Percentiles rank a stretch among this genome's conserved stretches.
Evolutionary conservation across 1,140 invertebrate species (phyloP).

Genomic region (Archivesica marissinica): DNA sequence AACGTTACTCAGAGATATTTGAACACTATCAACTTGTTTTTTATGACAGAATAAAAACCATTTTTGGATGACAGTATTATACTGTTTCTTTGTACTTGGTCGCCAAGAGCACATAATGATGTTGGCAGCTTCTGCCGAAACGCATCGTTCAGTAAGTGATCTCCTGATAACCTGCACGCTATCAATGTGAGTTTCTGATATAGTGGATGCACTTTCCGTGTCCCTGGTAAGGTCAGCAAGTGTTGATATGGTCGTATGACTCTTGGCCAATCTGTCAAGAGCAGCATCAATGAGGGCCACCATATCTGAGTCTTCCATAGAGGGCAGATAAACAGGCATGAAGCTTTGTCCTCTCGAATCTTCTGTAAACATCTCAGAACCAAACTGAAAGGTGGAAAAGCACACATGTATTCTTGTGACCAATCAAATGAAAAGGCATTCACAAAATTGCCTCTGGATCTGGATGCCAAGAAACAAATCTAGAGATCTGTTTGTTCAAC

Average conservation of each 20-base stretch:
- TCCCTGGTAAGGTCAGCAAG: background rate
- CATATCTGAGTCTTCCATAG: conserved; percentile 54
- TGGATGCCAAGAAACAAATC: conserved; percentile 58
- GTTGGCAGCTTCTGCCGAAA: conserved; percentile 35
- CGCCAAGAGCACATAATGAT: conserved; percentile 48
- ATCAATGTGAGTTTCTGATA: conserved; percentile 28
- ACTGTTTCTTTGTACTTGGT: conserved; percentile 49
- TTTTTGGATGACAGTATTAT: conserved; percentile 18
- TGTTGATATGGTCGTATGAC: conserved; percentile 42
- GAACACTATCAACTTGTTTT: conserved; percentile 46
- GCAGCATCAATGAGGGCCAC: conserved; percentile 30
- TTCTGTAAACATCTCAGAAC: conserved; percentile 43
- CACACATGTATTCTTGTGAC: conserved; percentile 15
- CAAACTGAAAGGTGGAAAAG: conserved; percentile 62
- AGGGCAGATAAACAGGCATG: conserved; percentile 36
- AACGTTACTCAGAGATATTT: conserved; percentile 25
- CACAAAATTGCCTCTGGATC: too few species aligned
- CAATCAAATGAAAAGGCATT: too few species aligned
- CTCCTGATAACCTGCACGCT: conserved; percentile 59
- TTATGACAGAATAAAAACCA: conserved; percentile 53
- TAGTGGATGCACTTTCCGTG: conserved; percentile 30
- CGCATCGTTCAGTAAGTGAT: background rate
- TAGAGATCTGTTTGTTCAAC: conserved; percentile 40
- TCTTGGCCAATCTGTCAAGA: conserved; percentile 26
- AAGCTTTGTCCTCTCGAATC: conserved; percentile 22